A percentile compares a stretch with the other conserved stretches of the same genome.
Evolutionary conservation across 1,140 invertebrate genomes (phyloP).

Genomic region (Microvelia longipes): DNA sequence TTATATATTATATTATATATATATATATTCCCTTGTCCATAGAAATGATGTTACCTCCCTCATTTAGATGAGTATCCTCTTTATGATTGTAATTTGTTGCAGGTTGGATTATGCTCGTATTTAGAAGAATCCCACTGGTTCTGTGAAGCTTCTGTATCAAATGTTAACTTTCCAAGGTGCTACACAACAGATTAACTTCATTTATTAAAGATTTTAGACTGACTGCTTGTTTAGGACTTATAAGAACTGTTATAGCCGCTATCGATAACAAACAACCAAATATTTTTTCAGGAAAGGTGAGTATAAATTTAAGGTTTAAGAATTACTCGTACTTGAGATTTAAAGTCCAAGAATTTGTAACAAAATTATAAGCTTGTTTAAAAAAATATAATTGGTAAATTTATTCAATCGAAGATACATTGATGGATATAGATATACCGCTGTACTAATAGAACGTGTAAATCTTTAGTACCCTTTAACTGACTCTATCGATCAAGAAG

Average conservation of each 20-base stretch:
- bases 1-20: too few relatives aligned
- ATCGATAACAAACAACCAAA: constrained; percentile 34
- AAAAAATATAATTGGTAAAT: too few relatives aligned
- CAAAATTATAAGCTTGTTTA: too few relatives aligned
- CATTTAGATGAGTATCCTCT: too few relatives aligned
- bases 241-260: constrained; percentile 54
- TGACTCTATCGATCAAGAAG: too few relatives aligned
- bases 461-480: too few relatives aligned
- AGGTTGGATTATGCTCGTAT: constrained; percentile 57
- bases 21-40: too few relatives aligned
- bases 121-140: constrained; percentile 79
- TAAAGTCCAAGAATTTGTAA: not conserved
- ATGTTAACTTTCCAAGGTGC: constrained; percentile 69
- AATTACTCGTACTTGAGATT: not conserved
- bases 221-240: constrained; percentile 65
- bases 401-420: too few relatives aligned
- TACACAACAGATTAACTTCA: constrained; percentile 72
- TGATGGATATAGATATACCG: too few relatives aligned
- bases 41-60: too few relatives aligned
- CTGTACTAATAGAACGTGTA: too few relatives aligned
- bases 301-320: not conserved
- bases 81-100: too few relatives aligned
- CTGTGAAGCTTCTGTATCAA: constrained; percentile 59
- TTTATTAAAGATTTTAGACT: constrained; percentile 81
- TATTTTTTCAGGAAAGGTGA: constrained; percentile 14